These are phyloP conservation scores for Epinotia demarniana DNA, from an alignment of 2,888 invertebrate species.

Conservation along the genomic window DNA sequence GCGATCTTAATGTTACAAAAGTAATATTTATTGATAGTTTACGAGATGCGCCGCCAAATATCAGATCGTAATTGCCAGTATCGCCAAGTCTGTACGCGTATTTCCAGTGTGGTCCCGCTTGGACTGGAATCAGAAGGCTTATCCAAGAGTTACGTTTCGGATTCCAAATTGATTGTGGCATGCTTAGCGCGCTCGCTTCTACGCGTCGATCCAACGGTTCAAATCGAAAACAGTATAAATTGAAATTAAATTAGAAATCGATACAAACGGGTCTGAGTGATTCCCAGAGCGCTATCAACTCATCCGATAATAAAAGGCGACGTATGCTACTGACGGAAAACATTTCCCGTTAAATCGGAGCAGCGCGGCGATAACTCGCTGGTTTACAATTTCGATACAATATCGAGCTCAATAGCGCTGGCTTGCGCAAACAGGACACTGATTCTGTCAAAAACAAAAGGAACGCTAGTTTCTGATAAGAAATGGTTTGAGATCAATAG, in stretches of 20 bases:
- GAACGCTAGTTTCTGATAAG: neutral
- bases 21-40: no score
- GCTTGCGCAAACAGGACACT: conserved; percentile 25
- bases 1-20: no score
- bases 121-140: neutral
- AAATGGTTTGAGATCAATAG: neutral
- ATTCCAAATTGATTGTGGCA: neutral
- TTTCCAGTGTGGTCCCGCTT: neutral
- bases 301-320: conserved; percentile 32
- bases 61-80: neutral
- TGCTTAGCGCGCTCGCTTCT: neutral
- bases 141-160: neutral
- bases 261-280: neutral
- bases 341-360: conserved; percentile 38
- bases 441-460: conserved; percentile 23
- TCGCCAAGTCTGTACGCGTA: neutral
- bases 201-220: no score
- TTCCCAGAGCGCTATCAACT: conserved; percentile 28
- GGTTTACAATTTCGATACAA: conserved; percentile 45
- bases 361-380: conserved; percentile 30
- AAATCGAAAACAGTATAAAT: neutral
- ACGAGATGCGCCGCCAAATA: no score
- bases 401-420: conserved; percentile 33
- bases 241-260: neutral
- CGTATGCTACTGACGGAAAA: conserved; percentile 40